Conservation (phyloP, 2,888 invertebrate species). For the Pardosa pseudoannulata region DNA sequence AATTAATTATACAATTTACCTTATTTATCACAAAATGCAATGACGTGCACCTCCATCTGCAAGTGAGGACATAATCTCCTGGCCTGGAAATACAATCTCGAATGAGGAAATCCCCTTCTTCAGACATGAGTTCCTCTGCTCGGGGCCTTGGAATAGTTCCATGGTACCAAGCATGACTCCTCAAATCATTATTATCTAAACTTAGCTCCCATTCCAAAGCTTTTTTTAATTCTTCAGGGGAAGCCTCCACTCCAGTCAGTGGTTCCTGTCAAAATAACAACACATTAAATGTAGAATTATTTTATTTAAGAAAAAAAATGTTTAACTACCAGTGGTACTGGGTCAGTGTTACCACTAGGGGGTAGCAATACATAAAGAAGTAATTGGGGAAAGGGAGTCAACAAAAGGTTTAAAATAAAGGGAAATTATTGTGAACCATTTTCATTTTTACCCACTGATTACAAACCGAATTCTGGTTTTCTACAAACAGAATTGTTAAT, state of each 20-base stretch:
- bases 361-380: too few species aligned
- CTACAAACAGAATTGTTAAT: too few species aligned
- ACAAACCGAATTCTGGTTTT: too few species aligned
- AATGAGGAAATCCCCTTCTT: constrained; percentile 91
- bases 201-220: constrained; percentile 90
- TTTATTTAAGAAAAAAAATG: too few species aligned
- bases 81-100: constrained; percentile 95
- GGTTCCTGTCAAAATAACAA: constrained; percentile 47
- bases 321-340: too few species aligned
- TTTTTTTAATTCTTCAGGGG: constrained; percentile 74
- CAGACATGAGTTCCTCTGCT: constrained; percentile 87
- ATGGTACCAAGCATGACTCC: constrained; percentile 96
- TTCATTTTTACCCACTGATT: too few species aligned
- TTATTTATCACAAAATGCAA: constrained; percentile 94
- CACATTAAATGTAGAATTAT: too few species aligned
- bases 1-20: too few species aligned
- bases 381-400: too few species aligned
- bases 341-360: too few species aligned
- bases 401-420: too few species aligned
- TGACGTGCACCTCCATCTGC: constrained; percentile 86
- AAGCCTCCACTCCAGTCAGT: constrained; percentile 74
- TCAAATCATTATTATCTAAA: constrained; percentile 87
- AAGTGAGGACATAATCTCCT: constrained; percentile 95
- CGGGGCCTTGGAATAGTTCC: constrained; percentile 87
- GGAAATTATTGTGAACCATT: too few species aligned